Conservation (phyloP, 1,140 invertebrate genomes). For the Drosophila lowei region DNA sequence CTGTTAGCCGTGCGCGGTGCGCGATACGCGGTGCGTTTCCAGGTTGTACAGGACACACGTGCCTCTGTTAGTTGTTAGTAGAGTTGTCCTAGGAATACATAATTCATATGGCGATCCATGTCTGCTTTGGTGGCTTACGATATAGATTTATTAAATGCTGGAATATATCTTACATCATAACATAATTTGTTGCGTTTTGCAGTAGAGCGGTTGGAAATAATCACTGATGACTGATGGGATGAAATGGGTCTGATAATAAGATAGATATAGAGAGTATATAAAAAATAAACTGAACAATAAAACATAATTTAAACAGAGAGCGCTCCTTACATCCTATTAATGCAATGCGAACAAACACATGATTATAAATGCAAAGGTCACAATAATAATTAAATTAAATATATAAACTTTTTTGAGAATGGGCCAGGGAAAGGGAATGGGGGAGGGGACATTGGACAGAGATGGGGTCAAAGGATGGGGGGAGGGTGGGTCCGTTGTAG, state of each 20-base stretch:
- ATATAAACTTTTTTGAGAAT: conserved; percentile 11
- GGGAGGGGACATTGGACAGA: background rate
- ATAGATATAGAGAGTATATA: background rate
- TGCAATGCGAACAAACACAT: conserved; percentile 44
- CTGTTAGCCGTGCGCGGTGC: conserved; percentile 5
- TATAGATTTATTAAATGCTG: conserved; percentile 52
- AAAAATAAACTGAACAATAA: conserved; percentile 36
- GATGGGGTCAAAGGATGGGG: background rate
- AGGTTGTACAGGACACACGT: conserved; percentile 59
- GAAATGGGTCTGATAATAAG: background rate
- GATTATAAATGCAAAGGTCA: conserved; percentile 46
- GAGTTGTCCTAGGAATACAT: conserved; percentile 37
- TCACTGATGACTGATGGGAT: background rate
- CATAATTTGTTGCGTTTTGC: conserved; percentile 12
- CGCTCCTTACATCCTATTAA: conserved; percentile 32
- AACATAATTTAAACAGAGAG: conserved; percentile 28
- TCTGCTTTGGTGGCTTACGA: conserved; percentile 34
- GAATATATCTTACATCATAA: conserved; percentile 37
- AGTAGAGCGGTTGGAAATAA: background rate
- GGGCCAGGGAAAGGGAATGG: background rate
- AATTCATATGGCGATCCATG: conserved; percentile 32
- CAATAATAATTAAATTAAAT: conserved; percentile 23
- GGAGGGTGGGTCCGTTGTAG: too few species aligned
- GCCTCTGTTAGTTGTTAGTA: conserved; percentile 41
- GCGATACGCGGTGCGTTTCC: conserved; percentile 17